phyloP scores from a whole-genome alignment of 2,888 invertebrate species.

The Gandaritis pyraliata region DNA sequence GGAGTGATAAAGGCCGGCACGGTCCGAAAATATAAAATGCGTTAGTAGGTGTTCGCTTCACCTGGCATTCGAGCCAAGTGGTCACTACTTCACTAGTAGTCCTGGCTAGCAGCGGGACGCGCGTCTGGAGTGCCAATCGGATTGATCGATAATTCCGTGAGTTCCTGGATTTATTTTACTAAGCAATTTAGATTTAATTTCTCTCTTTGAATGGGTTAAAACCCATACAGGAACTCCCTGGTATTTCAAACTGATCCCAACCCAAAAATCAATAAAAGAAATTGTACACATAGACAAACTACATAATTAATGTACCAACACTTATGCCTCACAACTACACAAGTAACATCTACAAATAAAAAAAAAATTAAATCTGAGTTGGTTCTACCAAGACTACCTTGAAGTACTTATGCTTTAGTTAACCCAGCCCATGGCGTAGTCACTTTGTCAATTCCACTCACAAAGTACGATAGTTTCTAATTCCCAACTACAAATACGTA shows the following conservation, averaged over 20 bases:
- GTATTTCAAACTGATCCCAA: not conserved
- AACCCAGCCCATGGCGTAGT: not conserved
- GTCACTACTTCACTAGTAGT: constrained; percentile 55
- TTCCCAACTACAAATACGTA: constrained; percentile 13
- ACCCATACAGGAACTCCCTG: not conserved
- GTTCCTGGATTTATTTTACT: constrained; percentile 50
- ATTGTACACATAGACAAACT: too few relatives aligned
- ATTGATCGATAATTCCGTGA: constrained; percentile 58
- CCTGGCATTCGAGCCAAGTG: constrained; percentile 67
- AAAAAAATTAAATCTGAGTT: too few relatives aligned
- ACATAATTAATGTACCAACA: too few relatives aligned
- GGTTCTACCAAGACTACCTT: too few relatives aligned
- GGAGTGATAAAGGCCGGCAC: constrained; percentile 40
- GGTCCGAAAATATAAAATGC: constrained; percentile 74
- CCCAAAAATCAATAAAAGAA: too few relatives aligned
- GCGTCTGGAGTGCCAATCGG: constrained; percentile 51
- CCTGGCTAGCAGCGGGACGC: constrained; percentile 56
- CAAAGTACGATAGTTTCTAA: constrained; percentile 18
- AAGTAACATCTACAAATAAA: too few relatives aligned
- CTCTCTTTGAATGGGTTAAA: not conserved
- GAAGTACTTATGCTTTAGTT: too few relatives aligned
- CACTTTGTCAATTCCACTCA: constrained; percentile 14
- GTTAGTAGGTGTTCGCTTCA: constrained; percentile 65
- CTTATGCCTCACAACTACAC: too few relatives aligned
- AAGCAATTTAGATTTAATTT: constrained; percentile 25